Evolutionary conservation across 2,888 invertebrate genomes (phyloP).

Genomic region (Celastrina argiolus): DNA sequence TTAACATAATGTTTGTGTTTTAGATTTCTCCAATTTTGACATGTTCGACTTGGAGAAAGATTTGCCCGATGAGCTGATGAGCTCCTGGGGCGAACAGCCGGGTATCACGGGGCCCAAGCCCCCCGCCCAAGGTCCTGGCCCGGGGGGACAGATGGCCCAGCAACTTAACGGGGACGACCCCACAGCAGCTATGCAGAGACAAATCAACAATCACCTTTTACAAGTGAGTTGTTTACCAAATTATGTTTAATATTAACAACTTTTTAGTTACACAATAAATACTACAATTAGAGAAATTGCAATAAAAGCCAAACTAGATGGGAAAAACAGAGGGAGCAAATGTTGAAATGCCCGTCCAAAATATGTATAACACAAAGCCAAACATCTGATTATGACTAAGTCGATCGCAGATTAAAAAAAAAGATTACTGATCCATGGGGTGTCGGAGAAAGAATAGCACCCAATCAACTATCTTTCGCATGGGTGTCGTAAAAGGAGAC

Average conservation of each 20-base stretch:
- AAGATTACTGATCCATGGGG: too few relatives aligned
- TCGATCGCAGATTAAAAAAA: too few relatives aligned
- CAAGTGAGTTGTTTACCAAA: conserved; percentile 64
- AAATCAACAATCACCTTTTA: conserved; percentile 82
- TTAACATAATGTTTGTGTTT: conserved; percentile 29
- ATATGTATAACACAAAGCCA: too few relatives aligned
- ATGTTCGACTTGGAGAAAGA: conserved; percentile 95
- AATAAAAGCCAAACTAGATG: too few relatives aligned
- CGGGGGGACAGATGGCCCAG: conserved; percentile 78
- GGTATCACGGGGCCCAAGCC: conserved; percentile 84
- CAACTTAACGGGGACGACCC: conserved; percentile 85
- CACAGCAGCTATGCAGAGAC: conserved; percentile 77
- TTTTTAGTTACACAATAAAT: too few relatives aligned
- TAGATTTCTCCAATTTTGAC: conserved; percentile 89
- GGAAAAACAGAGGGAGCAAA: too few relatives aligned
- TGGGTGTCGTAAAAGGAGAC: too few relatives aligned
- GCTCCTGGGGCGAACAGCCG: conserved; percentile 85
- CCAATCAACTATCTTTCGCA: too few relatives aligned
- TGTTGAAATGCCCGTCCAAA: too few relatives aligned
- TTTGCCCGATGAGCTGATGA: conserved; percentile 93
- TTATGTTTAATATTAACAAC: background rate
- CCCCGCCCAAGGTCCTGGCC: conserved; percentile 90
- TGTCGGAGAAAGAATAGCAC: too few relatives aligned
- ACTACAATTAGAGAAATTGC: too few relatives aligned
- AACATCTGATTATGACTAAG: too few relatives aligned